phyloP scores from a whole-genome alignment of 2,888 invertebrate genomes.

The Drosophila birchii region DNA sequence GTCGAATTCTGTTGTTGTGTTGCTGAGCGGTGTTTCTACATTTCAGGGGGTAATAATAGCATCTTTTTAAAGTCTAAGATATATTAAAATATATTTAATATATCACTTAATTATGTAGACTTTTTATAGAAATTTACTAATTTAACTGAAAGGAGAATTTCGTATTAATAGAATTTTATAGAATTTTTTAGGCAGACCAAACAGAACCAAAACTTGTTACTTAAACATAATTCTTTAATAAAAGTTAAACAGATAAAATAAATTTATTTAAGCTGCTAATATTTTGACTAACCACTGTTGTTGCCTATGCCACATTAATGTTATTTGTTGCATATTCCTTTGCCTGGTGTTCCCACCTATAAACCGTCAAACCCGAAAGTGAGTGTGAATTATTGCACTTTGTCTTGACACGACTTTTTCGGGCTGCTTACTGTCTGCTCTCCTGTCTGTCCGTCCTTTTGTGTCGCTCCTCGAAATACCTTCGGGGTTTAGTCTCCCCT shows the following conservation, averaged over 20 bases:
- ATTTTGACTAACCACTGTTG: neutral
- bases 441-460: slow-evolving; percentile 10
- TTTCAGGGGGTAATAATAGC: neutral
- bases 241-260: too few relatives aligned
- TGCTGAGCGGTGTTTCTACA: slow-evolving; percentile 1
- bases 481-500: slow-evolving; percentile 3
- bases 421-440: slow-evolving; percentile 29
- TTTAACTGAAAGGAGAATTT: neutral
- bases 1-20: slow-evolving; percentile 31
- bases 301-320: slow-evolving; percentile 17
- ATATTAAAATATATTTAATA: neutral
- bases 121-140: neutral
- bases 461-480: slow-evolving; percentile 41
- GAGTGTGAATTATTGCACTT: slow-evolving; percentile 81
- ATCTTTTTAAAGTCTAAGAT: neutral
- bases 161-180: neutral
- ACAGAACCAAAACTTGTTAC: too few relatives aligned
- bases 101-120: neutral
- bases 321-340: slow-evolving; percentile 22
- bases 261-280: neutral
- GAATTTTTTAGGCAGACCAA: neutral
- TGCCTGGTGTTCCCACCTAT: slow-evolving; percentile 50
- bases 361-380: slow-evolving; percentile 69
- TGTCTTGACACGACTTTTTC: slow-evolving; percentile 70
- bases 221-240: too few relatives aligned